A percentile compares a stretch with the other conserved stretches of the same genome.
phyloP scores from a whole-genome alignment of 2,113 vertebrate genomes.

The Paracanthobrama guichenoti region DNA sequence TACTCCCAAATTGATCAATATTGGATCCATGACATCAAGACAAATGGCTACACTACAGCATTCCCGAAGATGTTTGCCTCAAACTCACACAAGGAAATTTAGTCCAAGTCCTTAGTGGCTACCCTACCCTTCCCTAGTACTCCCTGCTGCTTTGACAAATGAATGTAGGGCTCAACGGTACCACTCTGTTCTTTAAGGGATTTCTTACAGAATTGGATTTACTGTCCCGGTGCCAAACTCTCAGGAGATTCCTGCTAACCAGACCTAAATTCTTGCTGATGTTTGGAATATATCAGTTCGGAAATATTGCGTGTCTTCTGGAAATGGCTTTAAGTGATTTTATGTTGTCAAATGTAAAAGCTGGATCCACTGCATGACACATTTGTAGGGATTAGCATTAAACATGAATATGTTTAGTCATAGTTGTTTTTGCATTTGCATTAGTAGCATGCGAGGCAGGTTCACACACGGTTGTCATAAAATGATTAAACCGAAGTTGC shows the following conservation, averaged over 20 bases:
- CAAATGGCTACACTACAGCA: conserved; percentile 3
- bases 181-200: conserved; percentile 38
- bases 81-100: conserved; percentile 4
- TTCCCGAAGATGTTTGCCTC: neutral
- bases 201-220: conserved; percentile 27
- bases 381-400: neutral
- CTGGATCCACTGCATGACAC: neutral
- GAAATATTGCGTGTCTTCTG: neutral
- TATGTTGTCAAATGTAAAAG: neutral
- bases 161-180: conserved; percentile 42
- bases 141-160: conserved; percentile 40
- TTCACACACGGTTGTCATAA: neutral
- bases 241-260: conserved; percentile 30
- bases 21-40: conserved; percentile 9
- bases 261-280: conserved; percentile 24
- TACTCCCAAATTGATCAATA: neutral
- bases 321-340: neutral
- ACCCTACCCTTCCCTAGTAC: neutral
- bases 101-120: conserved; percentile 32
- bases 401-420: neutral
- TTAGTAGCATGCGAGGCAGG: neutral
- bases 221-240: conserved; percentile 10
- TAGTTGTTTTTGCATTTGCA: neutral
- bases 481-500: neutral
- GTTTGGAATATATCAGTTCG: neutral